Conservation (phyloP, 2,888 invertebrate genomes). For the Himalopsyche tibetana region DNA sequence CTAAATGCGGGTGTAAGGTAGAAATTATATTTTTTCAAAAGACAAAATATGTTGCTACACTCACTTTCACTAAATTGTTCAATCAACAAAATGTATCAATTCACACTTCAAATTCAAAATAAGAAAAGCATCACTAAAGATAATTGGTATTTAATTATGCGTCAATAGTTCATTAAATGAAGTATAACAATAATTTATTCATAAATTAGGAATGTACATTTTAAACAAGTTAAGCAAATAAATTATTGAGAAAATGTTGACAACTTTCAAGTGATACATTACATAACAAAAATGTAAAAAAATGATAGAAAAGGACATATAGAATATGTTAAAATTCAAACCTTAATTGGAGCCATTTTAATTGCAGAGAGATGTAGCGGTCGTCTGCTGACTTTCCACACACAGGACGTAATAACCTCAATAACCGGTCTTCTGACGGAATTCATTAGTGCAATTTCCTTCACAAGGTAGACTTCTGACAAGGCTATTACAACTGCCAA, state of each 20-base stretch:
- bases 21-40: too few relatives aligned
- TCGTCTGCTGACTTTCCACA: conserved; percentile 69
- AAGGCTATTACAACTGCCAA: not conserved
- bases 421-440: conserved; percentile 61
- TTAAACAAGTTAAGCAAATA: not conserved
- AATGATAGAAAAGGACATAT: not conserved
- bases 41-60: not conserved
- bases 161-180: too few relatives aligned
- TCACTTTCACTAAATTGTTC: conserved; percentile 14
- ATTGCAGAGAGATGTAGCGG: conserved; percentile 71
- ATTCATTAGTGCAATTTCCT: conserved; percentile 59
- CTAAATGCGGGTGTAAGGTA: too few relatives aligned
- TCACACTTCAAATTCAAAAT: not conserved
- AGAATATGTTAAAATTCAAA: conserved; percentile 66
- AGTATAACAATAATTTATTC: too few relatives aligned
- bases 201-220: not conserved
- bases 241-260: not conserved
- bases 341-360: conserved; percentile 75
- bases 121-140: not conserved
- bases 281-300: conserved; percentile 1
- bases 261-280: not conserved
- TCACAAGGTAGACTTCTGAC: conserved; percentile 10
- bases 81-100: not conserved
- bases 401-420: conserved; percentile 55
- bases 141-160: not conserved